Evolutionary conservation across 2,888 invertebrate species (phyloP), one percentile per base, ranked within the genome.

Genomic region (Metellina segmentata): DNA sequence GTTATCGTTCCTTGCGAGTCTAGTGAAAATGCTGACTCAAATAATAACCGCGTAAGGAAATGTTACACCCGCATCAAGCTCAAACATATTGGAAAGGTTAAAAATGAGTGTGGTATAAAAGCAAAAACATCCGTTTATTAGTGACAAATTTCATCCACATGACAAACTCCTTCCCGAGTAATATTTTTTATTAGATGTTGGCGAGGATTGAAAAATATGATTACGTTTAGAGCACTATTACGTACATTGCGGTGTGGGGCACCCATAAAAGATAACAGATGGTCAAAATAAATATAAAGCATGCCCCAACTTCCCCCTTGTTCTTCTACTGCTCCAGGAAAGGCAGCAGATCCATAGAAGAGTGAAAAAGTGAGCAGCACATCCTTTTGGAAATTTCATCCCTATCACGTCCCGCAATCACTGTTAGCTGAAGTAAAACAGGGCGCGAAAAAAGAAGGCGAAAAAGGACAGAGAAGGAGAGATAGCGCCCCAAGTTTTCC

Each of bases 371-470:
- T n/a, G 72, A 72, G 52, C 53, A 16, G 34, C 19, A 74, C 81
- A 71, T 69, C 71, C 53, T 85, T 85, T 53, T 72, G 61, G 72
- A 79, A 79, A 87, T 87, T 87, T 81, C 81, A 74, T 52, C 53
- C 87, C 79, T 87, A 87, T 87, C 87, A 87, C 87, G 87, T 87
- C 16, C 71, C 51, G 52, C 87, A 87, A 81, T 87, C 87, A 87
- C 87, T 81, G 87, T 87, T 78, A 87, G 87, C 71, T 34, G 72
- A 71, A 87, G 72, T 72, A 87, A 72, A 81, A 81, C 71, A 83
- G 83, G n/a, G 20, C 53, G 11, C 13, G 53, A 20, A 53, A 52
- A 52, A 53, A 53, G 20, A 71, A 69, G 20, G 16, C 20, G 20
- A 75, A 20, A 11, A 20, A 51, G 71, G 82, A 13, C 7, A 9